Percentiles rank a stretch among this genome's conserved stretches.
These are phyloP conservation scores for Epinephelus awoara DNA, from an alignment of 2,797 vertebrate species.

Conservation along the genomic window DNA sequence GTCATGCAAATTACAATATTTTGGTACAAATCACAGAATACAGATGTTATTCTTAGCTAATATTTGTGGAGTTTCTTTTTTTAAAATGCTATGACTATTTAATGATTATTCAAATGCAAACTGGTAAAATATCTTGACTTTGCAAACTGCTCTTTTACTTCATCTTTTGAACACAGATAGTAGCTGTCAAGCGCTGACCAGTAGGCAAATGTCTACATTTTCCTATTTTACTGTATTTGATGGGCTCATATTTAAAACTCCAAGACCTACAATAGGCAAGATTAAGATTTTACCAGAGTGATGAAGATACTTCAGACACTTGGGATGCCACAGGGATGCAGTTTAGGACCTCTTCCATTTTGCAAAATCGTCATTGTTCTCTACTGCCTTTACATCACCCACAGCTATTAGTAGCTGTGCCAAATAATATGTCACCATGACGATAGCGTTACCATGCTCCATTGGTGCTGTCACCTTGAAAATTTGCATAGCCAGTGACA, in stretches of 20 bases:
- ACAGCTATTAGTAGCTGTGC: constrained; percentile 89
- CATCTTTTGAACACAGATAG: neutral
- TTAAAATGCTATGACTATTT: constrained; percentile 2
- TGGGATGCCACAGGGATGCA: constrained; percentile 16
- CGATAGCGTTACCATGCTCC: constrained; percentile 59
- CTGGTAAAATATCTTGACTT: neutral
- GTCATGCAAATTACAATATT: constrained; percentile 36
- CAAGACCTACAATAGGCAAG: neutral
- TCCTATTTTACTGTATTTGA: neutral
- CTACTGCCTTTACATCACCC: constrained; percentile 80
- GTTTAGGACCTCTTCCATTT: constrained; percentile 85
- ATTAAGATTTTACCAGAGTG: neutral
- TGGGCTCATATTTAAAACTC: neutral
- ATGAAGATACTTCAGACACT: neutral
- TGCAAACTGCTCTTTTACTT: neutral
- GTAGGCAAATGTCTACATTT: neutral
- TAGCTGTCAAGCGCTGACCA: neutral
- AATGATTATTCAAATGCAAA: neutral
- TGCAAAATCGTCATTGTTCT: constrained; percentile 65
- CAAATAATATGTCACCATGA: constrained; percentile 91
- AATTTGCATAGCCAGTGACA: constrained; percentile 80
- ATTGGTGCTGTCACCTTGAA: constrained; percentile 78
- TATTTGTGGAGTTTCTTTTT: constrained; percentile 11
- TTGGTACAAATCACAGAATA: constrained; percentile 37
- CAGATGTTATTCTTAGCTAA: constrained; percentile 25